Evolutionary conservation across 2,888 invertebrate species (phyloP).

Genomic region (Eustalomyia histrio): DNA sequence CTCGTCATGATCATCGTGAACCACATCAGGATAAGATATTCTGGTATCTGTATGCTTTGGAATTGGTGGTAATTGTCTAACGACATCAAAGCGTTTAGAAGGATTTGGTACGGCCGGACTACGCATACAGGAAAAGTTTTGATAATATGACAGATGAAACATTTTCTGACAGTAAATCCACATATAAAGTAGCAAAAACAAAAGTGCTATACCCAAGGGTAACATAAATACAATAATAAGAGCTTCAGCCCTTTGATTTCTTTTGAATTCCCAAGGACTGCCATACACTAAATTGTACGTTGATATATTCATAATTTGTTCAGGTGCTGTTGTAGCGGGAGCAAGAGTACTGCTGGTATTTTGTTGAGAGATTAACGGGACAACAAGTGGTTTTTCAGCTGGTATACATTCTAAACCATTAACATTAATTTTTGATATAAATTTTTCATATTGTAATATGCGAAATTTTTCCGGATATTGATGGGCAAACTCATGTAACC

Average conservation of each 20-base stretch:
- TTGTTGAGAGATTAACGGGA: background rate
- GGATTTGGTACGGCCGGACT: slow-evolving; percentile 21
- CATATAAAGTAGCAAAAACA: slow-evolving; percentile 76
- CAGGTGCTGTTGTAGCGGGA: background rate
- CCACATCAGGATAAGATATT: slow-evolving; percentile 36
- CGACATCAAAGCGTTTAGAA: slow-evolving; percentile 75
- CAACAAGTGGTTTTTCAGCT: slow-evolving; percentile 51
- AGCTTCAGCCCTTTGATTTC: slow-evolving; percentile 75
- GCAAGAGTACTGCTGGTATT: background rate
- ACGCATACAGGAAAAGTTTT: slow-evolving; percentile 65
- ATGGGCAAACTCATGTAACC: slow-evolving; percentile 75
- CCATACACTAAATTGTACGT: slow-evolving; percentile 73
- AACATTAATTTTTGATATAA: slow-evolving; percentile 77
- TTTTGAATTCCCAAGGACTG: slow-evolving; percentile 72
- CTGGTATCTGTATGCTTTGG: slow-evolving; percentile 64
- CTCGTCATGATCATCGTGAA: slow-evolving; percentile 61
- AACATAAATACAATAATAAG: slow-evolving; percentile 77
- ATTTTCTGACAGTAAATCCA: slow-evolving; percentile 77
- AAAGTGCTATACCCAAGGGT: slow-evolving; percentile 75
- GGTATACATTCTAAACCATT: slow-evolving; percentile 76
- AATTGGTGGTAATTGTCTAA: slow-evolving; percentile 68
- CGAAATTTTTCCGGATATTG: slow-evolving; percentile 75
- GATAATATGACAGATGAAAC: slow-evolving; percentile 76
- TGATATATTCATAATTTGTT: slow-evolving; percentile 67
- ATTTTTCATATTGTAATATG: slow-evolving; percentile 76